Conservation (phyloP, 1,140 invertebrate genomes). For the Lysiphlebus fabarum region DNA sequence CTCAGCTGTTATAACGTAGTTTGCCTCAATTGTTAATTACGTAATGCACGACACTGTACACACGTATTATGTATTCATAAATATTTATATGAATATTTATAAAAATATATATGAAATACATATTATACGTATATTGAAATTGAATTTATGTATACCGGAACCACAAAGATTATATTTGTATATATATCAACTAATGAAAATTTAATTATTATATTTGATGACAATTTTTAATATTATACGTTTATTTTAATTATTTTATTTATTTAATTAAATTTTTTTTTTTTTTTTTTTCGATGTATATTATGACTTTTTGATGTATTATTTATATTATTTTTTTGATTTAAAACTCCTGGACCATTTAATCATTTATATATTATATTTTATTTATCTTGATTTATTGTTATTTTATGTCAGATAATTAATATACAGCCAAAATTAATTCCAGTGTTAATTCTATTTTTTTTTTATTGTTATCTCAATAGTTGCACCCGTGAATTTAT, state of each 20-base stretch:
- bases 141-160: not conserved
- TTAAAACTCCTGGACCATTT: not conserved
- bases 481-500: too few species aligned
- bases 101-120: not conserved
- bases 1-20: too few species aligned
- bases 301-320: not conserved
- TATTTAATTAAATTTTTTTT: conserved; percentile 6
- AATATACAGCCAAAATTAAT: too few species aligned
- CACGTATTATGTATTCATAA: not conserved
- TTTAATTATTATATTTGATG: conserved; percentile 18
- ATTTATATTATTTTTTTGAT: not conserved
- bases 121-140: not conserved
- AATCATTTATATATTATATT: not conserved
- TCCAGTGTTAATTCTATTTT: too few species aligned
- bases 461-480: too few species aligned
- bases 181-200: conserved; percentile 2
- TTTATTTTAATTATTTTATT: conserved; percentile 5
- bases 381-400: too few species aligned
- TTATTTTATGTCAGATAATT: too few species aligned
- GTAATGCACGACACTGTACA: conserved; percentile 10
- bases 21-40: conserved; percentile 15
- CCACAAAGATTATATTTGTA: not conserved
- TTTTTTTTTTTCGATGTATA: not conserved
- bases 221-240: conserved; percentile 1
- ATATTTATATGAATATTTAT: not conserved